These are phyloP conservation scores for Thymallus thymallus DNA, from an alignment of 2,113 vertebrate genomes.

Conservation along the genomic window DNA sequence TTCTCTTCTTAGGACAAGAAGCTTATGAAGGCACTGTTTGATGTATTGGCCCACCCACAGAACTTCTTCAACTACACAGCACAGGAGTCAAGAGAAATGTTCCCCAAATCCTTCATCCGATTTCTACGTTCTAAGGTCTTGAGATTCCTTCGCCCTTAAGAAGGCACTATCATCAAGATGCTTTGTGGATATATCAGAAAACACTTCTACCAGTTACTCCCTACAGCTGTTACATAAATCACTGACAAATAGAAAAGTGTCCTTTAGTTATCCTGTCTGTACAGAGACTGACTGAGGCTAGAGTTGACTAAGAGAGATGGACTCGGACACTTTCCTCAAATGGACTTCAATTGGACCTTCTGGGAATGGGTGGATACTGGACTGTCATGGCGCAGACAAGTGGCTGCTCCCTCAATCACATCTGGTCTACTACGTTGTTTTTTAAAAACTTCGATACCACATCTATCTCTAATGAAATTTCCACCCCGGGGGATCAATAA, in stretches of 20 bases:
- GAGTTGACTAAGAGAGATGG: conserved; percentile 9
- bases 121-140: conserved; percentile 95
- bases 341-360: conserved; percentile 29
- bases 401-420: not conserved
- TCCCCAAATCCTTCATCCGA: conserved; percentile 96
- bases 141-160: conserved; percentile 90
- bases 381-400: conserved; percentile 6
- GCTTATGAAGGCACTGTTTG: conserved; percentile 95
- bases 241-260: conserved; percentile 23
- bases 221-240: conserved; percentile 24
- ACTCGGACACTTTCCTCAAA: not conserved
- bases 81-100: conserved; percentile 98
- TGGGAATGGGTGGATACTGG: conserved; percentile 8
- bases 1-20: conserved; percentile 89
- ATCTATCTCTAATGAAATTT: no score
- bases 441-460: not conserved
- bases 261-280: conserved; percentile 17
- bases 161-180: conserved; percentile 31
- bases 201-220: conserved; percentile 28
- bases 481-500: no score
- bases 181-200: conserved; percentile 21
- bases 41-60: conserved; percentile 95
- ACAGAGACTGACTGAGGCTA: conserved; percentile 10
- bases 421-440: not conserved
- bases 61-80: conserved; percentile 99